A percentile compares a stretch with the other conserved stretches of the same genome.
These are phyloP conservation scores for Urophycis tenuis DNA, from an alignment of 2,797 vertebrate species.

Conservation along the genomic window DNA sequence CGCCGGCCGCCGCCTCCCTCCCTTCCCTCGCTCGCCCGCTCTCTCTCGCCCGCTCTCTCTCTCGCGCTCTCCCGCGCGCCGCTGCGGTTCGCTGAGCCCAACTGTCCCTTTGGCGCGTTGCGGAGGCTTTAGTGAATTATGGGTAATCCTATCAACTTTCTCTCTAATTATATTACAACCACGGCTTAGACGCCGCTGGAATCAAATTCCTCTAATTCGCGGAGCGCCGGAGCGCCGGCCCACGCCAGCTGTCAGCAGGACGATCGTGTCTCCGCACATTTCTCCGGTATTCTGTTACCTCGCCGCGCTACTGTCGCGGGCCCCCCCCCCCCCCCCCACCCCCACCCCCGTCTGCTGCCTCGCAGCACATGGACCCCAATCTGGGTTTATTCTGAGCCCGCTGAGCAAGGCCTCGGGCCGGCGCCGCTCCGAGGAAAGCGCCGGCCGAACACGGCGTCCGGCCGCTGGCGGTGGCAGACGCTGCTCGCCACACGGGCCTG, in stretches of 20 bases:
- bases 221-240: slow-evolving; percentile 45
- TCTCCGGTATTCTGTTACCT: slow-evolving; percentile 7
- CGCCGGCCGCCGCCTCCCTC: slow-evolving; percentile 17
- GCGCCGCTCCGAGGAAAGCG: too few species aligned
- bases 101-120: slow-evolving; percentile 63
- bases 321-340: too few species aligned
- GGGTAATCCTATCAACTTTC: slow-evolving; percentile 61
- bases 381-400: too few species aligned
- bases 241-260: slow-evolving; percentile 48
- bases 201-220: slow-evolving; percentile 63
- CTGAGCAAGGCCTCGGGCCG: too few species aligned
- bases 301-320: neutral
- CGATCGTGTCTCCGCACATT: slow-evolving; percentile 39
- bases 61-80: too few species aligned
- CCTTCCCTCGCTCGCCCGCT: too few species aligned
- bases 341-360: too few species aligned
- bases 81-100: slow-evolving; percentile 33
- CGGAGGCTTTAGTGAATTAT: slow-evolving; percentile 50
- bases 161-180: slow-evolving; percentile 62
- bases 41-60: too few species aligned
- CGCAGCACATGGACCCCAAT: too few species aligned
- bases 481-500: too few species aligned
- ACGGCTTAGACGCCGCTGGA: slow-evolving; percentile 45
- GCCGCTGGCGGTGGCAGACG: too few species aligned
- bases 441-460: too few species aligned